A percentile compares a stretch with the other conserved stretches of the same genome.
Conservation (phyloP, 2,797 vertebrate genomes). For the Amphiprion clarkii region DNA sequence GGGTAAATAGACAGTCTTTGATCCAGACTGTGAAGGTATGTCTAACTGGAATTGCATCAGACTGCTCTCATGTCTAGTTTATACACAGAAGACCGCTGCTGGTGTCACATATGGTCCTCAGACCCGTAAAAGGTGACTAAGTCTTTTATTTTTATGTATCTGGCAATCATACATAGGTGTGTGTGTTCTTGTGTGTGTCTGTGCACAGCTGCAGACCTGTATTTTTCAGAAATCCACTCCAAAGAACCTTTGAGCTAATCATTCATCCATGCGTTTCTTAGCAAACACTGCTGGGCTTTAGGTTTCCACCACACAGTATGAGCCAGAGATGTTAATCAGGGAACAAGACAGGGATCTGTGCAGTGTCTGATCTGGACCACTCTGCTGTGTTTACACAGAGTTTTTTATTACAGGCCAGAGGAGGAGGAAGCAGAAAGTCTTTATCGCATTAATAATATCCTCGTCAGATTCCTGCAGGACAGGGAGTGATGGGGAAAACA, state of each 20-base stretch:
- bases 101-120: conserved; percentile 72
- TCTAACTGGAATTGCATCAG: conserved; percentile 65
- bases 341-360: conserved; percentile 71
- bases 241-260: conserved; percentile 49
- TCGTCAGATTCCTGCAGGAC: conserved; percentile 55
- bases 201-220: conserved; percentile 22
- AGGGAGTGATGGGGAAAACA: conserved; percentile 72
- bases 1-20: conserved; percentile 56
- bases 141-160: conserved; percentile 35
- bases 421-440: conserved; percentile 71
- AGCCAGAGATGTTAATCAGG: conserved; percentile 78
- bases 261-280: conserved; percentile 63
- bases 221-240: conserved; percentile 41
- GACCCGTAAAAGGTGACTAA: conserved; percentile 41
- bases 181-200: conserved; percentile 18
- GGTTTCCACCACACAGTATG: conserved; percentile 52
- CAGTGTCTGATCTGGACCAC: conserved; percentile 71
- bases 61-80: conserved; percentile 46
- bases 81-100: conserved; percentile 55
- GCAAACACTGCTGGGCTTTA: conserved; percentile 52
- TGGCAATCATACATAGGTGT: conserved; percentile 36
- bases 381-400: conserved; percentile 70
- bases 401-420: conserved; percentile 71
- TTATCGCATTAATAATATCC: conserved; percentile 79
- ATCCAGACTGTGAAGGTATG: conserved; percentile 70